Evolutionary conservation across 2,797 vertebrate species (phyloP).

Genomic region (Salmo trutta): DNA sequence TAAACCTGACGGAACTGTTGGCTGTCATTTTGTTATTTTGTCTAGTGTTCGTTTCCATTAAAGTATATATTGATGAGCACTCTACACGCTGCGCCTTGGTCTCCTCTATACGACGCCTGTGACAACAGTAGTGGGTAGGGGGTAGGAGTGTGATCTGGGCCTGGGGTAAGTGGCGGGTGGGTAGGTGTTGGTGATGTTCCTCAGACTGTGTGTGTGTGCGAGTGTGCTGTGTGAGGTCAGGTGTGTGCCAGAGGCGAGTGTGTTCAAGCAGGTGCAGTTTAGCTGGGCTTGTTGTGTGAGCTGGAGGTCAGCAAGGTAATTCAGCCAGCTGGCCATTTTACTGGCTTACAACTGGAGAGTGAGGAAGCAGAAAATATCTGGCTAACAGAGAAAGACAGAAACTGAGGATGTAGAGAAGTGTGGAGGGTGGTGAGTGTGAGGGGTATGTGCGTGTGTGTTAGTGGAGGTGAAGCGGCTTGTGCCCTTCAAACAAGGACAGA

Average conservation of each 20-base stretch:
- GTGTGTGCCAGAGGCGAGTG: slow-evolving; percentile 19
- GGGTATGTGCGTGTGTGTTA: slow-evolving; percentile 6
- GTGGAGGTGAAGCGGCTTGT: background rate
- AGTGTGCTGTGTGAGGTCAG: background rate
- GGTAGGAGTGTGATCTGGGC: too few species aligned
- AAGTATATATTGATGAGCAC: too few species aligned
- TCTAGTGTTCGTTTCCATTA: too few species aligned
- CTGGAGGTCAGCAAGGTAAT: background rate
- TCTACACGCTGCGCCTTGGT: too few species aligned
- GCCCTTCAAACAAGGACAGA: slow-evolving; percentile 67
- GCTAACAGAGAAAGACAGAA: background rate
- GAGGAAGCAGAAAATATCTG: too few species aligned
- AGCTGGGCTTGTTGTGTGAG: background rate
- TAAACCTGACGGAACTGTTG: too few species aligned
- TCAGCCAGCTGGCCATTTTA: background rate
- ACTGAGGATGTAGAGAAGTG: slow-evolving; percentile 16
- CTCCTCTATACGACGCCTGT: too few species aligned
- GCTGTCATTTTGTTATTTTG: too few species aligned
- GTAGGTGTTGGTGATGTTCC: too few species aligned
- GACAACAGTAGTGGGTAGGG: too few species aligned
- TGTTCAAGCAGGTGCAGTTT: slow-evolving; percentile 47
- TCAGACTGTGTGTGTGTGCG: slow-evolving; percentile 3
- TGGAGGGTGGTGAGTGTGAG: background rate
- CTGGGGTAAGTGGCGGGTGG: too few species aligned
- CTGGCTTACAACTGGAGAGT: background rate